These are phyloP conservation scores for Popillia japonica DNA, from an alignment of 1,140 invertebrate genomes.

Conservation along the genomic window DNA sequence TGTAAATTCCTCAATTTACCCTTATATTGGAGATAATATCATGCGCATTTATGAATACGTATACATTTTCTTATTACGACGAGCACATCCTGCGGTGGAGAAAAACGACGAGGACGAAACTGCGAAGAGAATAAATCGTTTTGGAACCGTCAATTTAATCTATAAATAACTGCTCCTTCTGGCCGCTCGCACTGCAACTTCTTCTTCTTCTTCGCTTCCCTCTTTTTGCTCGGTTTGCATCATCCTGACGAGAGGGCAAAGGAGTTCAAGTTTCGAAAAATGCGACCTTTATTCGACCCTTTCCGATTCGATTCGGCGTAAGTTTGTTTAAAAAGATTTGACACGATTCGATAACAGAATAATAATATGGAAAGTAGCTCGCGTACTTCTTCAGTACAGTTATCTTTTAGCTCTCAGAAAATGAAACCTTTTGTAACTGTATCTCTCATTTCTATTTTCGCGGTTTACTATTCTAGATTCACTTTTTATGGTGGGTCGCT, in stretches of 20 bases:
- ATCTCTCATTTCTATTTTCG: neutral
- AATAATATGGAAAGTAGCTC: constrained; percentile 8
- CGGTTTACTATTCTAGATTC: neutral
- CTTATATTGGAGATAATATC: too few species aligned
- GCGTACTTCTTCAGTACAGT: neutral
- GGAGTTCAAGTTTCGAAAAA: constrained; percentile 6
- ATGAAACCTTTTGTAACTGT: neutral
- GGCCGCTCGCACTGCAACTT: neutral
- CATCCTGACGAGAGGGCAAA: neutral
- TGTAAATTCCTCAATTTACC: too few species aligned
- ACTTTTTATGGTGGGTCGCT: neutral
- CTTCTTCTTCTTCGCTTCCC: neutral
- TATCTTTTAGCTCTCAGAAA: neutral
- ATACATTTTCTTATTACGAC: neutral
- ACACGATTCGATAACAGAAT: neutral
- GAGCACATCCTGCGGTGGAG: neutral
- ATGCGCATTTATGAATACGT: too few species aligned
- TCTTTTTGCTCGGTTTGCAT: neutral
- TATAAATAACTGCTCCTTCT: neutral
- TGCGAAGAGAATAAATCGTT: neutral
- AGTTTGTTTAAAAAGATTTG: neutral
- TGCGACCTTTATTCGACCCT: neutral
- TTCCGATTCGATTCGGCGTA: neutral
- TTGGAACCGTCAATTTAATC: neutral
- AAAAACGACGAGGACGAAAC: too few species aligned